A percentile compares a stretch with the other conserved stretches of the same genome.
Conservation (phyloP, 2,888 invertebrate species). For the Vandiemenella viatica region DNA sequence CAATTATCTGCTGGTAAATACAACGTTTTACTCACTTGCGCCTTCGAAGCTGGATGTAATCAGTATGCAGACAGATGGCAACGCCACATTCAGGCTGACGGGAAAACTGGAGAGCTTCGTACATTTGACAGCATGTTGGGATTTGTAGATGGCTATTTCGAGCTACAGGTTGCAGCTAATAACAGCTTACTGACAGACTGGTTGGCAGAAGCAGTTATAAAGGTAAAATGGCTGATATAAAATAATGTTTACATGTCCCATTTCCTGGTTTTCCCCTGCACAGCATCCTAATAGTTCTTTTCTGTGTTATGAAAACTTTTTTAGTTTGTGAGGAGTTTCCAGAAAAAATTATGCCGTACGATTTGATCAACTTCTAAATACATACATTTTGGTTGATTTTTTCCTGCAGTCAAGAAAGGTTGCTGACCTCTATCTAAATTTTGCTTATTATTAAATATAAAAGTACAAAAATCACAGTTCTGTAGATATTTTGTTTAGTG, state of each 20-base stretch:
- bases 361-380: too few relatives aligned
- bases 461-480: too few relatives aligned
- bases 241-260: not conserved
- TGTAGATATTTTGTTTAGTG: too few relatives aligned
- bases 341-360: too few relatives aligned
- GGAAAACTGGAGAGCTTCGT: constrained; percentile 52
- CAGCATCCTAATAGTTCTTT: too few relatives aligned
- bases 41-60: constrained; percentile 11
- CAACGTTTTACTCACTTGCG: constrained; percentile 35
- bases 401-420: too few relatives aligned
- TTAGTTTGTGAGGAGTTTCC: too few relatives aligned
- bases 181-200: constrained; percentile 22
- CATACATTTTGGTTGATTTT: too few relatives aligned
- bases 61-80: constrained; percentile 26
- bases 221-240: constrained; percentile 30
- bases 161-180: constrained; percentile 24
- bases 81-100: constrained; percentile 44
- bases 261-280: not conserved
- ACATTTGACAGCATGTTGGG: constrained; percentile 50
- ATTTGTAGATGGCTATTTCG: constrained; percentile 48
- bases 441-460: too few relatives aligned
- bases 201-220: constrained; percentile 25
- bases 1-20: constrained; percentile 42
- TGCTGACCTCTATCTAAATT: too few relatives aligned
- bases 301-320: too few relatives aligned